A percentile compares a stretch with the other conserved stretches of the same genome.
Conservation (phyloP, 2,888 invertebrate genomes). For the Apotomis capreana region DNA sequence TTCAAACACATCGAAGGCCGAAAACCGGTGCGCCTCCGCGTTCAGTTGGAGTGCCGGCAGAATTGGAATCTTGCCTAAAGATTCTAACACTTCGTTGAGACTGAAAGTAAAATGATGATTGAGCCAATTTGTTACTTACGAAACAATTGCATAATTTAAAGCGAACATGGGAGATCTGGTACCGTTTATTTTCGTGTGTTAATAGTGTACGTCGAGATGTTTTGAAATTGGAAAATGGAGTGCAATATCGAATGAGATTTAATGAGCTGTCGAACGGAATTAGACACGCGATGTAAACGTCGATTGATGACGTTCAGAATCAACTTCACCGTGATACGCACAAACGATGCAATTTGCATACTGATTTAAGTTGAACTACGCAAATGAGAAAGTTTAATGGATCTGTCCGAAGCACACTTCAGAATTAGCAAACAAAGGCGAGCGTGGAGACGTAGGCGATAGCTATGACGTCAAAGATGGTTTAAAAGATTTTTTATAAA, state of each 20-base stretch:
- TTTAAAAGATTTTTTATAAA: slow-evolving; percentile 27
- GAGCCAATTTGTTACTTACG: slow-evolving; percentile 39
- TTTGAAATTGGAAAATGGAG: slow-evolving; percentile 2
- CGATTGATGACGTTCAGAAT: not conserved
- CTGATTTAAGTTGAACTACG: slow-evolving; percentile 16
- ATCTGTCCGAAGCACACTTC: slow-evolving; percentile 13
- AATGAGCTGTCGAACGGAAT: slow-evolving; percentile 23
- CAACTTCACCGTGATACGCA: slow-evolving; percentile 4
- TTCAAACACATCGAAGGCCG: slow-evolving; percentile 85
- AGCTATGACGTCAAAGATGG: slow-evolving; percentile 26
- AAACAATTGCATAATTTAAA: slow-evolving; percentile 38
- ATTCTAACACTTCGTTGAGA: slow-evolving; percentile 89
- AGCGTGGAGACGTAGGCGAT: slow-evolving; percentile 8
- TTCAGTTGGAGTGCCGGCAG: slow-evolving; percentile 88
- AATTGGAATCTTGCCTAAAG: slow-evolving; percentile 92
- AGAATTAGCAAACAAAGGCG: slow-evolving; percentile 13
- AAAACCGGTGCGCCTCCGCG: slow-evolving; percentile 85
- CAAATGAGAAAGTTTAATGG: slow-evolving; percentile 24
- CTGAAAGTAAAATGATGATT: slow-evolving; percentile 67
- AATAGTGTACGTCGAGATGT: slow-evolving; percentile 3
- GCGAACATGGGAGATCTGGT: slow-evolving; percentile 17
- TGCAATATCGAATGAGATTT: slow-evolving; percentile 11
- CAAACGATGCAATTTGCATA: slow-evolving; percentile 23
- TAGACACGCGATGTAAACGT: slow-evolving; percentile 10
- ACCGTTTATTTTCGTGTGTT: slow-evolving; percentile 11